Evolutionary conservation across 2,888 invertebrate genomes (phyloP).

Genomic region (Microctonus brassicae): DNA sequence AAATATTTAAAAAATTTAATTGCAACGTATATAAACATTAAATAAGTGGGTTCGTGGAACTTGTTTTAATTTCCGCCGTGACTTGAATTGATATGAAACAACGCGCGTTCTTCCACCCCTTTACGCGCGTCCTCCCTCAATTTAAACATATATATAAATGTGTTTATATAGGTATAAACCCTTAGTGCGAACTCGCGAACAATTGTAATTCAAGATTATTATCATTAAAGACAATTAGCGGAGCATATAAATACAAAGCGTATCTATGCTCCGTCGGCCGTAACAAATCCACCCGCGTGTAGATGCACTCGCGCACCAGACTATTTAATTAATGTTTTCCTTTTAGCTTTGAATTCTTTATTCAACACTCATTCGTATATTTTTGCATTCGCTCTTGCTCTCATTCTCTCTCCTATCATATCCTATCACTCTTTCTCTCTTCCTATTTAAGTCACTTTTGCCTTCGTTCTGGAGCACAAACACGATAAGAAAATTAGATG

Average conservation of each 20-base stretch:
- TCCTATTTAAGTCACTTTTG: not conserved
- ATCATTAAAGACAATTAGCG: conserved; percentile 68
- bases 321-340: conserved; percentile 41
- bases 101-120: not conserved
- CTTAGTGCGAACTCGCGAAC: conserved; percentile 37
- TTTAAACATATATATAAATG: conserved; percentile 9
- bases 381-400: not conserved
- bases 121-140: not conserved
- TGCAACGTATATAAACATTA: not conserved
- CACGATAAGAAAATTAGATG: conserved; percentile 28
- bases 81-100: conserved; percentile 35
- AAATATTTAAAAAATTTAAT: conserved; percentile 8
- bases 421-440: not conserved
- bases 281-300: conserved; percentile 56
- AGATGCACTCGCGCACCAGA: conserved; percentile 21
- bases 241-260: conserved; percentile 65
- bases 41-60: conserved; percentile 24
- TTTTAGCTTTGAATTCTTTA: conserved; percentile 12
- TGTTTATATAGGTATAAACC: conserved; percentile 12
- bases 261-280: conserved; percentile 64
- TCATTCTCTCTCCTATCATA: not conserved
- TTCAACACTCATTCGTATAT: conserved; percentile 9
- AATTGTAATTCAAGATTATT: conserved; percentile 58
- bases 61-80: conserved; percentile 40
- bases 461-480: conserved; percentile 2